These are phyloP conservation scores for Silurus aristotelis DNA, from an alignment of 2,797 vertebrate genomes.

Conservation along the genomic window DNA sequence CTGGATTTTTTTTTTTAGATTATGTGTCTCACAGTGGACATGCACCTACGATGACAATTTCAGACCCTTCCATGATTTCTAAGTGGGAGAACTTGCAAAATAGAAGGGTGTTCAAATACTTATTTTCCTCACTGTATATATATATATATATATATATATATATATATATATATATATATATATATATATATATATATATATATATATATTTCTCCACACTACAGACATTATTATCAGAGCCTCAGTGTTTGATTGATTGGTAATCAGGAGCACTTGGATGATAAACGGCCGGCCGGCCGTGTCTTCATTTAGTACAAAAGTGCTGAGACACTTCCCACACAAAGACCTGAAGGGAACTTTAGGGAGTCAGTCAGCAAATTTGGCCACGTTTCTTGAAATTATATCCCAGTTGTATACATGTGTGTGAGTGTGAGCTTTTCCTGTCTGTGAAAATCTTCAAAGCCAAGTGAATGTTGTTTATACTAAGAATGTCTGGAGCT, in stretches of 20 bases:
- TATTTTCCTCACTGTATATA: too few species aligned
- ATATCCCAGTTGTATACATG: neutral
- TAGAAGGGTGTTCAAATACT: too few species aligned
- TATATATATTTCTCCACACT: constrained; percentile 17
- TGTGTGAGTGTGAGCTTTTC: constrained; percentile 17
- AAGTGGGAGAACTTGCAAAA: too few species aligned
- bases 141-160: too few species aligned
- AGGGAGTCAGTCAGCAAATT: neutral
- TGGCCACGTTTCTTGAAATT: neutral
- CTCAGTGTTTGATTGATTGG: constrained; percentile 40
- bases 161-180: too few species aligned
- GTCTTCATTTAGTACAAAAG: neutral
- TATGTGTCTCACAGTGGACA: too few species aligned
- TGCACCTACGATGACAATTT: too few species aligned
- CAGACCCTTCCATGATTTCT: too few species aligned
- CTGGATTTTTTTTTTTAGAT: too few species aligned
- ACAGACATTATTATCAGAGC: constrained; percentile 25
- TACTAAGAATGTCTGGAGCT: constrained; percentile 15
- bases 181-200: too few species aligned
- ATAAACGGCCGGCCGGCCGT: neutral
- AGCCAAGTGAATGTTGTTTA: constrained; percentile 21
- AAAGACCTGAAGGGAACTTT: neutral
- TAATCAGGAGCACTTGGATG: constrained; percentile 31
- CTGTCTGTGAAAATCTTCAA: constrained; percentile 29
- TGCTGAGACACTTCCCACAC: neutral